Evolutionary conservation across 2,113 vertebrate genomes (phyloP).

Genomic region (Eubucco bourcierii): DNA sequence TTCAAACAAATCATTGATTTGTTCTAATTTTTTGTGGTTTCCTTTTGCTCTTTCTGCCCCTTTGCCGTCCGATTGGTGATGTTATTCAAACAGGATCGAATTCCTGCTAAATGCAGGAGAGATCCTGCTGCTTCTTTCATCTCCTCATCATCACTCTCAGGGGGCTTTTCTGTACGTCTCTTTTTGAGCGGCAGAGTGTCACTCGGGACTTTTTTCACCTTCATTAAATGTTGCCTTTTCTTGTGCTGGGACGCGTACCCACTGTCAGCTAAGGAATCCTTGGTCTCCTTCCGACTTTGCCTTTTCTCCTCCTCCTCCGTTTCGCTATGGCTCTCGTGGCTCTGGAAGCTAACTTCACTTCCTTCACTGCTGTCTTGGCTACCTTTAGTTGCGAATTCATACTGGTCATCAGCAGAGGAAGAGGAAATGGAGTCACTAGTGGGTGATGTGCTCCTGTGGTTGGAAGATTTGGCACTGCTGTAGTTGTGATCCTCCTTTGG

Average conservation of each 20-base stretch:
- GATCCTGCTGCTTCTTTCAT: slow-evolving; percentile 99
- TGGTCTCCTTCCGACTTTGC: slow-evolving; percentile 84
- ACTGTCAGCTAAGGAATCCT: slow-evolving; percentile 88
- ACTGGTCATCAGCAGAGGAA: slow-evolving; percentile 81
- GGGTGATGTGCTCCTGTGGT: slow-evolving; percentile 79
- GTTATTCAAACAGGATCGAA: slow-evolving; percentile 98
- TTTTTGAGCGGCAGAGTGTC: slow-evolving; percentile 98
- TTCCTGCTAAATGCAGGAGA: slow-evolving; percentile 95
- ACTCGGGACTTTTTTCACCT: slow-evolving; percentile 86
- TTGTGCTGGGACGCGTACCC: slow-evolving; percentile 87
- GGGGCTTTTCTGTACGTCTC: slow-evolving; percentile 92
- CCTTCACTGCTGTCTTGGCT: slow-evolving; percentile 79
- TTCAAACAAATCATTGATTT: slow-evolving; percentile 93
- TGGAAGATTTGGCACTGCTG: slow-evolving; percentile 90
- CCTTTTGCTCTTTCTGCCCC: slow-evolving; percentile 98
- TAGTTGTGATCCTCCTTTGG: slow-evolving; percentile 96
- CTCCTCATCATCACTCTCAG: slow-evolving; percentile 97
- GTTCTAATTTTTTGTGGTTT: slow-evolving; percentile 93
- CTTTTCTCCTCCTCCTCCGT: slow-evolving; percentile 87
- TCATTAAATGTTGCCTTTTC: slow-evolving; percentile 91
- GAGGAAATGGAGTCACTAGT: slow-evolving; percentile 79
- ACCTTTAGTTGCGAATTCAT: slow-evolving; percentile 78
- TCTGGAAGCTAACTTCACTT: slow-evolving; percentile 81
- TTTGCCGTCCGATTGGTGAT: slow-evolving; percentile 99
- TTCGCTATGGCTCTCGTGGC: slow-evolving; percentile 83